Percentiles rank a stretch among this genome's conserved stretches.
Conservation (phyloP, 2,113 vertebrate species). For the Neolamprologus devosi region DNA sequence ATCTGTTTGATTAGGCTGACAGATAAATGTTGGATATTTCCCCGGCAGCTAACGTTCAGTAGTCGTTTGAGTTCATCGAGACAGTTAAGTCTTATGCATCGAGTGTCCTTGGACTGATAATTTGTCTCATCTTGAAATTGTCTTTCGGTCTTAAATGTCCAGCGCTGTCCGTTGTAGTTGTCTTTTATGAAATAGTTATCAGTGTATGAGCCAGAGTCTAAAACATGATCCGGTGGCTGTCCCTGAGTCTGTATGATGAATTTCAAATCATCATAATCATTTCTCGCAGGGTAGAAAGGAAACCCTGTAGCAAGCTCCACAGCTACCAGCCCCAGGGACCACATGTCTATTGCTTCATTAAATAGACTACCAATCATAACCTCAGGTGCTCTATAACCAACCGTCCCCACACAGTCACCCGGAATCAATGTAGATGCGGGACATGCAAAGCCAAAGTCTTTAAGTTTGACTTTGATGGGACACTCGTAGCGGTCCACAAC, state of each 20-base stretch:
- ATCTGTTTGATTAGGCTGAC: no score
- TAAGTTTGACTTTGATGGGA: not conserved
- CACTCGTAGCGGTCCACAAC: fast-evolving
- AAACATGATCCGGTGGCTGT: not conserved
- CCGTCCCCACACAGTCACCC: not conserved
- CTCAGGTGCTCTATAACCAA: not conserved
- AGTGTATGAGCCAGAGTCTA: fast-evolving
- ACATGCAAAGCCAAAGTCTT: fast-evolving
- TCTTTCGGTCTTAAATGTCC: not conserved
- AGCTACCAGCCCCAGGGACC: not conserved
- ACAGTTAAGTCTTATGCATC: fast-evolving
- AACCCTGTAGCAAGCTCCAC: fast-evolving
- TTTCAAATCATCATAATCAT: fast-evolving
- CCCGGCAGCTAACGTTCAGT: no score
- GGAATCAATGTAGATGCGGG: fast-evolving
- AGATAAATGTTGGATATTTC: no score
- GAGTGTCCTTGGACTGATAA: not conserved
- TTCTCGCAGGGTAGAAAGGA: not conserved
- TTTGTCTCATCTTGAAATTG: fast-evolving
- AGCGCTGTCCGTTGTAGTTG: fast-evolving
- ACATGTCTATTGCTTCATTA: not conserved
- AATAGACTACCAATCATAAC: fast-evolving
- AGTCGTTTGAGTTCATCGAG: fast-evolving
- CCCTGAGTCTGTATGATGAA: not conserved
- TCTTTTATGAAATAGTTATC: not conserved